These are phyloP conservation scores for Leguminivora glycinivorella DNA, from an alignment of 1,140 invertebrate species.

Conservation along the genomic window DNA sequence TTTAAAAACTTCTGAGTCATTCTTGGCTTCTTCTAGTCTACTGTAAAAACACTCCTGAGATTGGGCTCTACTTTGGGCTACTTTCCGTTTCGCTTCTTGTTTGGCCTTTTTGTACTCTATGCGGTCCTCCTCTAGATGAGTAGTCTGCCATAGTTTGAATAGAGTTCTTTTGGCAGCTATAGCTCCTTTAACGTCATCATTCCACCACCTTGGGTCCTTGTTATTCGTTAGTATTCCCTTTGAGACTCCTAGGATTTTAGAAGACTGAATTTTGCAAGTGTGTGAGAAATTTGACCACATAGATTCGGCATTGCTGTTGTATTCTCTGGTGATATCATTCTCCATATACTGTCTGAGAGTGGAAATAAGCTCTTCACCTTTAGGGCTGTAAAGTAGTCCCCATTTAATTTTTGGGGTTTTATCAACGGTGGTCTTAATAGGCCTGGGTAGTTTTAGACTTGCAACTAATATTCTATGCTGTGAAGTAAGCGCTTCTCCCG, in stretches of 20 bases:
- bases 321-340: not conserved
- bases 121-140: not conserved
- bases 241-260: not conserved
- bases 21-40: constrained; percentile 17
- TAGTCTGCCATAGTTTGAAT: constrained; percentile 25
- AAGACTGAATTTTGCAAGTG: not conserved
- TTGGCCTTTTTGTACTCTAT: not conserved
- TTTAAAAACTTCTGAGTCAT: not conserved
- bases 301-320: not conserved
- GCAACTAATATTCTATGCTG: constrained; percentile 34
- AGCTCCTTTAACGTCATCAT: constrained; percentile 8
- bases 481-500: constrained; percentile 34
- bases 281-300: constrained; percentile 23
- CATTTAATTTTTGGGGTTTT: constrained; percentile 20
- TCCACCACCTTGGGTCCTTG: constrained; percentile 30
- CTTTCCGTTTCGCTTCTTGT: not conserved
- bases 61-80: constrained; percentile 5
- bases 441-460: not conserved
- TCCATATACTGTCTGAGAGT: not conserved
- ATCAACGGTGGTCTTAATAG: constrained; percentile 3
- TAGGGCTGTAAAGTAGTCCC: not conserved
- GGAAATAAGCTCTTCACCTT: constrained; percentile 1
- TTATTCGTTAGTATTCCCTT: not conserved
- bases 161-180: not conserved
- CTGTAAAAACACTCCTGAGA: constrained; percentile 10